These are phyloP conservation scores for Axea sp. DNA, from an alignment of 2,888 invertebrate genomes.

Conservation along the genomic window DNA sequence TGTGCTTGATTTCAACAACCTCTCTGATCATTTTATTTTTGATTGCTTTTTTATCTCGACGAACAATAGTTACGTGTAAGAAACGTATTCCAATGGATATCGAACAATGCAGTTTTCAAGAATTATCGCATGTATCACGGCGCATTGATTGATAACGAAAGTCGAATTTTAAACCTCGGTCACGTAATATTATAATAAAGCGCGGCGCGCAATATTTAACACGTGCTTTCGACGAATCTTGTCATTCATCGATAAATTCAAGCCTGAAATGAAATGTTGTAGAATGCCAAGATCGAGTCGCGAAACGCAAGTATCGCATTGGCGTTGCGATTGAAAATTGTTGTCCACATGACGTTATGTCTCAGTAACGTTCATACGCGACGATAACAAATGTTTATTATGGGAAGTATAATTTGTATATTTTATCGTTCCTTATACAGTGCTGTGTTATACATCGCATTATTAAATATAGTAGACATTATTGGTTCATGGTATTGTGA, in stretches of 20 bases:
- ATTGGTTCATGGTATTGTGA: too few species aligned
- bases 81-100: slow-evolving; percentile 24
- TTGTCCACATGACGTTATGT: too few species aligned
- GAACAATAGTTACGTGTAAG: slow-evolving; percentile 23
- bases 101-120: slow-evolving; percentile 33
- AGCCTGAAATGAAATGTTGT: slow-evolving; percentile 23
- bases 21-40: slow-evolving; percentile 18
- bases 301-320: slow-evolving; percentile 4
- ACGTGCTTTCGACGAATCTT: slow-evolving; percentile 49
- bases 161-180: slow-evolving; percentile 45
- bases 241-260: slow-evolving; percentile 37
- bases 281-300: slow-evolving; percentile 9
- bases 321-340: too few species aligned
- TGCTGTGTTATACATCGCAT: too few species aligned
- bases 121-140: slow-evolving; percentile 37
- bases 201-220: slow-evolving; percentile 44
- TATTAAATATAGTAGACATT: too few species aligned
- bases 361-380: too few species aligned
- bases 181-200: slow-evolving; percentile 50
- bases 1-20: slow-evolving; percentile 4
- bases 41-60: slow-evolving; percentile 14
- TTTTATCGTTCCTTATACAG: too few species aligned
- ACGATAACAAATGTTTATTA: too few species aligned
- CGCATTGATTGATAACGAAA: slow-evolving; percentile 44
- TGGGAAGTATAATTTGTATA: too few species aligned